Evolutionary conservation across 2,797 vertebrate genomes (phyloP).

Genomic region (Darevskia mixta): DNA sequence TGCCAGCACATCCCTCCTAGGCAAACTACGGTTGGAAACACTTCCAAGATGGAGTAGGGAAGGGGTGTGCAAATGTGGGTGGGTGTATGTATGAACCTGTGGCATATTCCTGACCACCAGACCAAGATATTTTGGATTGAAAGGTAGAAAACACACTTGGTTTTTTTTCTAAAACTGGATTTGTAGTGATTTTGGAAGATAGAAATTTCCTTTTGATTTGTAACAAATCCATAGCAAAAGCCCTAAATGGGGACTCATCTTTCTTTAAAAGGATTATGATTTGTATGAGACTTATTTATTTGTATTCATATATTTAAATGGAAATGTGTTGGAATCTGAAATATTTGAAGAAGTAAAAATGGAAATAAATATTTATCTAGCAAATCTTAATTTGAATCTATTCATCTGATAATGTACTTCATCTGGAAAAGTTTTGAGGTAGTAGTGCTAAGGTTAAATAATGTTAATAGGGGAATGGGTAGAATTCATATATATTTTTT

Average conservation of each 20-base stretch:
- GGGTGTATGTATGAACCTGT: neutral
- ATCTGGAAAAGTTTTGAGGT: neutral
- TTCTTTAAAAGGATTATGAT: constrained; percentile 55
- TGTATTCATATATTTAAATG: constrained; percentile 62
- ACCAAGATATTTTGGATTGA: constrained; percentile 45
- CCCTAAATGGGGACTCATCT: constrained; percentile 20
- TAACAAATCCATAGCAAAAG: constrained; percentile 53
- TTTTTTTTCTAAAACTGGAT: constrained; percentile 69
- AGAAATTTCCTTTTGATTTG: constrained; percentile 44
- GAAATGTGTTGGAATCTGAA: constrained; percentile 65
- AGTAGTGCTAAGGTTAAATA: neutral
- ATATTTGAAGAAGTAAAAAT: constrained; percentile 38
- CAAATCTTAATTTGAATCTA: constrained; percentile 51
- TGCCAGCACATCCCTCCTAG: neutral
- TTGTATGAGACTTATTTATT: constrained; percentile 75
- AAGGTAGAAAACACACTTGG: constrained; percentile 30
- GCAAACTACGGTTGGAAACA: neutral
- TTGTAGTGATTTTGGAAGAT: constrained; percentile 52
- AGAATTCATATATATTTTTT: neutral
- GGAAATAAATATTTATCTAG: constrained; percentile 64
- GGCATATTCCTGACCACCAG: constrained; percentile 27
- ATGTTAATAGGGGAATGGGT: neutral
- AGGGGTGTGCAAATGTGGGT: neutral
- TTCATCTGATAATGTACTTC: constrained; percentile 50
- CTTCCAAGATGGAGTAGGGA: neutral